Base-by-base conservation (phyloP, 2,797 vertebrate genomes). In the Argya squamiceps region DNA sequence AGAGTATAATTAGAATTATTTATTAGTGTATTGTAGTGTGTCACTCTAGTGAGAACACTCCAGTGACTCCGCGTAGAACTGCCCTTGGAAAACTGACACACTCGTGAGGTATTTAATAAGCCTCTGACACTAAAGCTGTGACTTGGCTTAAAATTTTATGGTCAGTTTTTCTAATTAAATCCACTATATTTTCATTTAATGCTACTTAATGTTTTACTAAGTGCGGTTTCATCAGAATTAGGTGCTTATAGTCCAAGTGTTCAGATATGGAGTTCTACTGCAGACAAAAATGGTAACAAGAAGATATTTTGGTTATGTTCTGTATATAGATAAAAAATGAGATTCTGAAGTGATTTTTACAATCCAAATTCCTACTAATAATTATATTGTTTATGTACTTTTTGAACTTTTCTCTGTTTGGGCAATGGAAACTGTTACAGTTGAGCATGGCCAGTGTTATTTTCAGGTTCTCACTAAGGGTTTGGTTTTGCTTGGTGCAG, bases 401-500 rank as follows among this genome's bases (percentile, higher is more conserved):
- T 95, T 58, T 27, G 65, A 77, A 65, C 59, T 75, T 92, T 77
- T 85, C 49, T 77, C 24, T 44, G 15, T 68, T 76, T 79, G 23
- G 43, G 37, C 75, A 89, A 30, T 85, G 81, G 89, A 95, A 96
- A 81, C 64, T 74, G 7, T 92, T 80, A 46, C 29, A 58, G 47
- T 29, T 78, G 55, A 63, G 14, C 19, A n/a, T 53, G 59, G n/a
- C 24, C 44, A 74, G 52, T 16, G 34, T 79, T 84, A 32, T 39
- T 94, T 87, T 74, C 59, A 84, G 14, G 32, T 70, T 92, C 63
- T 82, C 41, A 34, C 14, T 43, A 18, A 36, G 19, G 11, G 5
- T 44, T 94, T 89, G 92, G 43, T 89, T 95, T 95, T 84, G 34
- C 43, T 86, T 93, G 46, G 34, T 93, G 62, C 58, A 58, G 26